Evolutionary conservation across 2,888 invertebrate species (phyloP), one percentile per base, ranked within the genome.

Genomic region (Platynereis dumerilii): DNA sequence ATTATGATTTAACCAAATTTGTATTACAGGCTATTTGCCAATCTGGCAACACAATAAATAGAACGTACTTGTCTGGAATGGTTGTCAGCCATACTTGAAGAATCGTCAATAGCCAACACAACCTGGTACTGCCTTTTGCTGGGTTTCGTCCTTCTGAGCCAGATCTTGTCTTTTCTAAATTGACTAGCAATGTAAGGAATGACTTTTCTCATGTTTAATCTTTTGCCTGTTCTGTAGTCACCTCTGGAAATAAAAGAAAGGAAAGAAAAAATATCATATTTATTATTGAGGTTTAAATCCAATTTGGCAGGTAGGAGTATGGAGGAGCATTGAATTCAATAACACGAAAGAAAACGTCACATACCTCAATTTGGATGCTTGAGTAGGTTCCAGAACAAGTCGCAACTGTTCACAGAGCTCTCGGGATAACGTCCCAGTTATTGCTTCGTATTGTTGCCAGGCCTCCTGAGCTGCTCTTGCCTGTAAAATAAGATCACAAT

Each of bases 111-210:
- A 0, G 99, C 98, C 54, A 99, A 87, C 24, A 96, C 90, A 58
- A 98, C 94, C 75, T 96, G 96, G 85, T 99, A 99, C 75, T 98
- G 92, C 57, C 99, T 88, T 80, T 95, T 94, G 0, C 94, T 94
- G 0, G 96, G 96, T 83, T 95, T 95, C 0, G 95, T 97, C 62
- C 99, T 87, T 17, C 98, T 87, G 77, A 99, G 82, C 99, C 99
- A 99, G 78, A 99, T 99, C 84, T 97, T 96, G 83, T 99, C 98
- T 83, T 99, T 99, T 54, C 98, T 89, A 86, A 97, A 99, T 84
- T 98, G 93, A 68, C 97, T 97, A 22, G 99, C 99, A 73, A 99
- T 96, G 86, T 99, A 99, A 0, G 98, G 94, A 79, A 99, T 96
- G 62, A 99, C 92, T 78, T 93, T 94, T 55, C 97, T 89, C 98